These are phyloP conservation scores for Puffinus mauretanicus DNA, from an alignment of 2,113 vertebrate species.

Conservation along the genomic window DNA sequence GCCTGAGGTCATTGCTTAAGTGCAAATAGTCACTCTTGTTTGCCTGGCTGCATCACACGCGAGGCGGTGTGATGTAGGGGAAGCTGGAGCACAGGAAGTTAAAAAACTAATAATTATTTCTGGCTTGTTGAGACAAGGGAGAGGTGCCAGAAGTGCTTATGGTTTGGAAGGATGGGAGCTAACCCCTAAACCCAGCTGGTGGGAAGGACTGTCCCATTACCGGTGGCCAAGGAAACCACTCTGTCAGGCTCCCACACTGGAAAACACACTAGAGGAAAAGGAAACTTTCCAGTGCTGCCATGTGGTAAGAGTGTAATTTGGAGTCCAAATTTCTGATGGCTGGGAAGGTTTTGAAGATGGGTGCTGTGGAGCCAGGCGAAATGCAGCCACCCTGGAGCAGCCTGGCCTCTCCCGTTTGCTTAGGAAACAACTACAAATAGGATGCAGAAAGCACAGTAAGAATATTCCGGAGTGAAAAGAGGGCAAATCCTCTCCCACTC, in stretches of 20 bases:
- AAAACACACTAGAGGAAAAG: background rate
- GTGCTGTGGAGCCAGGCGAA: background rate
- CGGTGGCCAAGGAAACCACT: background rate
- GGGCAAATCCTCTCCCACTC: background rate
- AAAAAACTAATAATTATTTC: background rate
- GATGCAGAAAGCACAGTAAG: background rate
- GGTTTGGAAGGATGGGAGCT: background rate
- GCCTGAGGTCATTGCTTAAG: slow-evolving; percentile 21
- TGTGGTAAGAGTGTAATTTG: background rate
- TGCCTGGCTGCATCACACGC: background rate
- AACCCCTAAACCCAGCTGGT: background rate
- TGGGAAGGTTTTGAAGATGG: background rate
- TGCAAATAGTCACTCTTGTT: slow-evolving; percentile 15
- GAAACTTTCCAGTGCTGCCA: background rate
- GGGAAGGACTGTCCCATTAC: background rate
- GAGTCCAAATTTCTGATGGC: background rate
- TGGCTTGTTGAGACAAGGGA: background rate
- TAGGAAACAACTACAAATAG: background rate
- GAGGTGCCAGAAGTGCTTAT: background rate
- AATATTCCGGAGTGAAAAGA: background rate
- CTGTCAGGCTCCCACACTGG: background rate
- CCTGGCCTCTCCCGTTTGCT: background rate
- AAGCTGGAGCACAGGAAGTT: background rate
- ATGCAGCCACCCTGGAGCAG: background rate
- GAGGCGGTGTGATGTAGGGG: background rate